Conservation (phyloP, 1,140 invertebrate species). For the Pachyrhynchus sulphureomaculatus region DNA sequence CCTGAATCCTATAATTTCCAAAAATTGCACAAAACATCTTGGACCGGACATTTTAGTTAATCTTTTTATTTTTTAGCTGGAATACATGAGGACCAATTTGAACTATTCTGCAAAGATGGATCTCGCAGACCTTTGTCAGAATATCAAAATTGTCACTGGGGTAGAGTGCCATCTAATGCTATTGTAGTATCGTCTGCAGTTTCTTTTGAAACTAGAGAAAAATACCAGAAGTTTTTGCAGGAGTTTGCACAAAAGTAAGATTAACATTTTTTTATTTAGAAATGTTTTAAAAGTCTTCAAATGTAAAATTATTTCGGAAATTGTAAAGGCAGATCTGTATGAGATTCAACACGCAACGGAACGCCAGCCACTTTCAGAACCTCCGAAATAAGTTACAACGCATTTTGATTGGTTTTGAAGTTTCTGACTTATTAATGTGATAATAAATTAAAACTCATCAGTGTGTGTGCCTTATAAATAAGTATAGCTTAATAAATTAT, state of each 20-base stretch:
- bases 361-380: too few relatives aligned
- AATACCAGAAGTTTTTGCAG: slow-evolving; percentile 62
- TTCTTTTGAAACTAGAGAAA: slow-evolving; percentile 58
- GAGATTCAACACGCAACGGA: too few relatives aligned
- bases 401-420: too few relatives aligned
- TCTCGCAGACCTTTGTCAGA: slow-evolving; percentile 67
- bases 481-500: too few relatives aligned
- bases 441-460: too few relatives aligned
- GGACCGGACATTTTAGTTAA: too few relatives aligned
- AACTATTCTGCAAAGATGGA: slow-evolving; percentile 86
- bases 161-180: slow-evolving; percentile 81
- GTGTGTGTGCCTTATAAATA: too few relatives aligned
- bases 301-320: not conserved
- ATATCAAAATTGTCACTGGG: slow-evolving; percentile 85
- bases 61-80: slow-evolving; percentile 6
- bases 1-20: too few relatives aligned
- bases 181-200: slow-evolving; percentile 83
- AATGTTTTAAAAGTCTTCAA: not conserved
- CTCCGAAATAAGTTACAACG: too few relatives aligned
- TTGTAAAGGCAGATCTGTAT: too few relatives aligned
- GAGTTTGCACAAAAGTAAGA: slow-evolving; percentile 56
- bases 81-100: slow-evolving; percentile 63
- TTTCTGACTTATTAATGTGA: too few relatives aligned
- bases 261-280: not conserved
- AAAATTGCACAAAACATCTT: too few relatives aligned